Evolutionary conservation across 2,113 vertebrate genomes (phyloP), one percentile per base, ranked within the genome.

Genomic region (Phalacrocorax carbo): DNA sequence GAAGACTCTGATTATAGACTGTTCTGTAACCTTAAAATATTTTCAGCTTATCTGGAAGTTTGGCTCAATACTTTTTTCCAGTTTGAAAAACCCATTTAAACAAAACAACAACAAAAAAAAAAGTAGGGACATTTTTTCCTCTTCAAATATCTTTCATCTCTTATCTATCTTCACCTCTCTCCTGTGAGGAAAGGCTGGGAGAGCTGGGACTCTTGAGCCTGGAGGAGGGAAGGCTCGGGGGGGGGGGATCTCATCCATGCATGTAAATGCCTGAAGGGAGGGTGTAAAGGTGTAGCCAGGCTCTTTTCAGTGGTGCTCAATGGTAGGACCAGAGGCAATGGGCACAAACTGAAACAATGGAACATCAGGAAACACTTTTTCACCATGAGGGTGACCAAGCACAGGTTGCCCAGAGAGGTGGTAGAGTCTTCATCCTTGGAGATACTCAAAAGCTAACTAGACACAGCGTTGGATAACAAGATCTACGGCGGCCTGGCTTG

Each of bases 361-460:
- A 62, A 58, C 3, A 19, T 82, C 40, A 66, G 40, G 26, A 82
- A 75, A 15, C 18, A 20, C 14, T 73, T 86, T 78, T 60, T 60
- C 49, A 22, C 25, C 1, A 1, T 60, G 32, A 64, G 20, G 4
- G 5, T 77, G 25, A 15, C n/a, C 3, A 5, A 42, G 7, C n/a
- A 22, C 3, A 26, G 14, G 10, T 58, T 75, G 61, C 13, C 27
- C 12, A 8, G 19, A 58, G 13, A 42, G 9, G 7, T 64, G 15
- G 22, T 82, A 7, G 22, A 46, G 10, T 49, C n/a, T 79, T 75
- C 34, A 26, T 54, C 17, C 9, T 38, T 70, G 44, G 16, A 66
- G 29, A 9, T 73, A 29, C 0, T 79, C 27, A 62, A 12, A 58
- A 90, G 38, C 14, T 10, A 7, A 18, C 23, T 54, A 30, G 36